phyloP scores from a whole-genome alignment of 2,888 invertebrate species.

The Tenthredo mesomela region DNA sequence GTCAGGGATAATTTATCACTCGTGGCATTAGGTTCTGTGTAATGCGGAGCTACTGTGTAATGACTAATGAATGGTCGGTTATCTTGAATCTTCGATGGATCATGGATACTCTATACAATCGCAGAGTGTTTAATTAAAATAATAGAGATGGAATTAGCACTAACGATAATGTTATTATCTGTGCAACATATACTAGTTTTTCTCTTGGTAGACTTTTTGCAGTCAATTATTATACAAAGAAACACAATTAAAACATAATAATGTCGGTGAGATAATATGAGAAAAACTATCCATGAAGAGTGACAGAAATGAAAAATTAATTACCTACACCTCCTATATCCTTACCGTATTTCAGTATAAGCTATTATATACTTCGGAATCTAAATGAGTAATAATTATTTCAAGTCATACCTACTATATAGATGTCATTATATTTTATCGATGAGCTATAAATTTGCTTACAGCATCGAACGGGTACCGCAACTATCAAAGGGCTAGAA shows the following conservation, averaged over 20 bases:
- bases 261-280: neutral
- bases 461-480: constrained; percentile 83
- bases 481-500: constrained; percentile 82
- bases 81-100: neutral
- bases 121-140: neutral
- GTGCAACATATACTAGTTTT: neutral
- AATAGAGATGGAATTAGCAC: neutral
- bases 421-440: constrained; percentile 39
- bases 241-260: neutral
- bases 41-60: constrained; percentile 2
- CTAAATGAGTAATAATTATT: neutral
- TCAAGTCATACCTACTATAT: neutral
- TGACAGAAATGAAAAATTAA: constrained; percentile 17
- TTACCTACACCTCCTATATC: neutral
- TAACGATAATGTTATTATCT: neutral
- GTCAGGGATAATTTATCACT: neutral
- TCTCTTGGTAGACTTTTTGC: neutral
- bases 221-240: neutral
- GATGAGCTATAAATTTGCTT: constrained; percentile 54
- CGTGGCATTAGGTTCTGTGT: neutral
- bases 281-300: constrained; percentile 1
- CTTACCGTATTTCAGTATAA: neutral
- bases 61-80: neutral
- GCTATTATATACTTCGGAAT: constrained; percentile 5
- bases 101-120: neutral